Conservation (phyloP, 2,113 vertebrate genomes). For the Elanus axillaris region DNA sequence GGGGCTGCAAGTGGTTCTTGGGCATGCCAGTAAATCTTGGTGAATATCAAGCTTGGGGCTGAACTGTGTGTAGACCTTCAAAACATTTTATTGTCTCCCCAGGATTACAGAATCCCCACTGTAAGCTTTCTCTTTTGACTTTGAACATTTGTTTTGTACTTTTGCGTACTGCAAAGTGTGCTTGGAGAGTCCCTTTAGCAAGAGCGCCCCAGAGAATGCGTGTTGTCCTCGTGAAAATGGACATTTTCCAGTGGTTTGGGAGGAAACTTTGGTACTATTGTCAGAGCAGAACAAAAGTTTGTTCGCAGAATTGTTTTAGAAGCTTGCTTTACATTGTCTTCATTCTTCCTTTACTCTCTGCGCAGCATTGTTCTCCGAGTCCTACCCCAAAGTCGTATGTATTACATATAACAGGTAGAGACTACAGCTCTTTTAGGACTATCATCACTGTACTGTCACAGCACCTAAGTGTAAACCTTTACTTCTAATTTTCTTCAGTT, state of each 20-base stretch:
- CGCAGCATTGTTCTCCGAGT: not conserved
- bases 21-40: not conserved
- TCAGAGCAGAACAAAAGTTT: not conserved
- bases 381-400: not conserved
- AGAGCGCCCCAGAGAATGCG: not conserved
- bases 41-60: not conserved
- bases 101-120: not conserved
- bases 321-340: not conserved
- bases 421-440: not conserved
- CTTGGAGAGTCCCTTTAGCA: not conserved
- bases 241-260: not conserved
- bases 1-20: not conserved
- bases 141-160: not conserved
- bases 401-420: not conserved
- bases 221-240: not conserved
- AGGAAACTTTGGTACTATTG: not conserved
- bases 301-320: not conserved
- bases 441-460: not conserved
- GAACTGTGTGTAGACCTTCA: not conserved
- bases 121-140: not conserved
- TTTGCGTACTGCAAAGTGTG: not conserved
- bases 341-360: not conserved
- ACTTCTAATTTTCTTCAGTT: not conserved
- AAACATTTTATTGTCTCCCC: not conserved
- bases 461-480: not conserved